Base-by-base conservation (phyloP, 1,140 invertebrate genomes). In the Lepidurus arcticus region DNA sequence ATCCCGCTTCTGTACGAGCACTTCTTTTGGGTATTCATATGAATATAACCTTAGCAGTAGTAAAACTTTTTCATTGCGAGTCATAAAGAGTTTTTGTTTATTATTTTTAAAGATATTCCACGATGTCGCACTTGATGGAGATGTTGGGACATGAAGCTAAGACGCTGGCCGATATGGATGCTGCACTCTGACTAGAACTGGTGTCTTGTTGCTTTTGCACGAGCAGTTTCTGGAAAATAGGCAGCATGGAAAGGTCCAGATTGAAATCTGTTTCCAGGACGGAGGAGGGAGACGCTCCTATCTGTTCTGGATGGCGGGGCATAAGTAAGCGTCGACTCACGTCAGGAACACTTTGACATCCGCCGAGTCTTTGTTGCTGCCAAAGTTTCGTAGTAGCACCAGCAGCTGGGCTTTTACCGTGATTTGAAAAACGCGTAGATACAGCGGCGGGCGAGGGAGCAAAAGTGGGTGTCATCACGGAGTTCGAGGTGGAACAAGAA, bases 61-160 rank as follows among this genome's bases (percentile, higher is more conserved):
- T 75, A 44, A 9, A 76, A 65, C n/a, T 73, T 26, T 42, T 44
- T 65, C 7, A 75, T 73, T 21, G 13, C 13, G 13, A 65, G 53
- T 65, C 16, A 5, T 21, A 9, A 65, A n/a, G 13, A 13, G 53
- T 65, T 65, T 65, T 21, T 65, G 16, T 65, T 65, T 74, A 74
- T 43, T 73, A 53, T 80, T 74, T 79, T 85, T 92, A 96, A 85
- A 96, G 90, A 86, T 96, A 96, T 84, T 96, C 94, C 81, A 96
- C 94, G 82, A 97, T 96, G 88, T 97, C 94, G 88, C 94, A 96
- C 86, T 96, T 97, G 81, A 97, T 95, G 44, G 94, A 94, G 86
- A 96, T 95, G 87, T 95, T 96, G 8, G 94, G 94, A 85, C 94
- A 96, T 81, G 93, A 95, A 80, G 93, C 90, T 76, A 94, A 73